These are phyloP conservation scores for Ophion costatus DNA, from an alignment of 2,888 invertebrate species.

Conservation along the genomic window DNA sequence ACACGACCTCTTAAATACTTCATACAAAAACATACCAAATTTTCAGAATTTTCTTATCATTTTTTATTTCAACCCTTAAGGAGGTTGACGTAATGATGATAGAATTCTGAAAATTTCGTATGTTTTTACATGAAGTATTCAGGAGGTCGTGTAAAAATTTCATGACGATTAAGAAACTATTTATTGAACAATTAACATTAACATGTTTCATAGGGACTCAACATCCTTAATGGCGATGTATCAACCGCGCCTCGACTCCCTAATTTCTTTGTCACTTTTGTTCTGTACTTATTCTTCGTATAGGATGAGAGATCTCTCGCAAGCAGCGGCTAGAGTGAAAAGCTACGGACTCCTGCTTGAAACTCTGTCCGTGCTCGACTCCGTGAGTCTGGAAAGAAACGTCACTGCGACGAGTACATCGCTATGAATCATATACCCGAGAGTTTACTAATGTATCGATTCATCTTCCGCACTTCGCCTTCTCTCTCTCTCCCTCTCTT, in stretches of 20 bases:
- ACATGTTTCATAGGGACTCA: no score
- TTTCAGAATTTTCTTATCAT: no score
- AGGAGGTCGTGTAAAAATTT: no score
- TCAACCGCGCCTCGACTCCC: conserved; percentile 66
- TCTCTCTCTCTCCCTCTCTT: conserved; percentile 20
- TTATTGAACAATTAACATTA: no score
- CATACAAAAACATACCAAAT: no score
- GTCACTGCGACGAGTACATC: conserved; percentile 36
- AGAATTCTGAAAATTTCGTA: no score
- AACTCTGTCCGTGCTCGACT: conserved; percentile 3
- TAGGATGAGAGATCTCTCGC: conserved; percentile 4
- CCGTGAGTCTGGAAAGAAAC: conserved; percentile 28
- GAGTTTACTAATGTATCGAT: conserved; percentile 81
- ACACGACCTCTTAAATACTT: no score
- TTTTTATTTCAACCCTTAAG: no score
- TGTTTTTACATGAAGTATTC: no score
- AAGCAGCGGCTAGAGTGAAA: conserved; percentile 14
- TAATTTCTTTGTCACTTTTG: conserved; percentile 61
- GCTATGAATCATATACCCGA: conserved; percentile 78
- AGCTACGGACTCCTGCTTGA: conserved; percentile 7
- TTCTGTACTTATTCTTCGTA: conserved; percentile 43
- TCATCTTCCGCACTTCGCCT: conserved; percentile 67
- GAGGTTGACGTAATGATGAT: no score
- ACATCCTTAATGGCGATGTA: conserved; percentile 79
- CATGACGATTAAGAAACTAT: no score